A percentile compares a stretch with the other conserved stretches of the same genome.
phyloP scores from a whole-genome alignment of 2,888 invertebrate species.

The Seira sanloemensis region DNA sequence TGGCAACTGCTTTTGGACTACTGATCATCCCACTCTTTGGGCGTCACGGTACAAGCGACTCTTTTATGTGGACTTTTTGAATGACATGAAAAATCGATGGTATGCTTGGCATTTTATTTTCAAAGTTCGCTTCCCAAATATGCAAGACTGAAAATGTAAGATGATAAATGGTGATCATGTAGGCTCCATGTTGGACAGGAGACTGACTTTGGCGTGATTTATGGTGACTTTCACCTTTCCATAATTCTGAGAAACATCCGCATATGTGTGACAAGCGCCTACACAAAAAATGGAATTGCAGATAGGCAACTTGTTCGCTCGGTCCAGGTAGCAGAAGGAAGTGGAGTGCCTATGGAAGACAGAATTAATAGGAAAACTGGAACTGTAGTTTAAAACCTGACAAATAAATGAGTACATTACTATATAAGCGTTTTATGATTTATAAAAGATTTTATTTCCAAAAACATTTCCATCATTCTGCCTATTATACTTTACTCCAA shows the following conservation, averaged over 20 bases:
- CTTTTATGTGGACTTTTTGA: slow-evolving; percentile 52
- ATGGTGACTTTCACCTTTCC: slow-evolving; percentile 53
- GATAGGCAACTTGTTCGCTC: slow-evolving; percentile 60
- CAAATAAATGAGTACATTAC: not conserved
- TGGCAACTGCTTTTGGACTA: slow-evolving; percentile 46
- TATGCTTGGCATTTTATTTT: not conserved
- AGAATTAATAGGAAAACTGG: slow-evolving; percentile 41
- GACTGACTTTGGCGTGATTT: slow-evolving; percentile 57
- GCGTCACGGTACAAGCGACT: slow-evolving; percentile 45
- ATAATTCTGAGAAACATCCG: slow-evolving; percentile 39
- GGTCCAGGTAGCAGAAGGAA: slow-evolving; percentile 8
- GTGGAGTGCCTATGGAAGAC: not conserved
- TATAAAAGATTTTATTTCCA: slow-evolving; percentile 11
- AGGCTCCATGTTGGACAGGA: slow-evolving; percentile 38
- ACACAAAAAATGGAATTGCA: slow-evolving; percentile 43
- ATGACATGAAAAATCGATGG: slow-evolving; percentile 40
- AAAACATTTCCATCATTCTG: not conserved
- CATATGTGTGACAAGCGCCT: slow-evolving; percentile 48
- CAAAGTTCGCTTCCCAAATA: not conserved
- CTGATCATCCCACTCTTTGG: slow-evolving; percentile 38
- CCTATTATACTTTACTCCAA: not conserved
- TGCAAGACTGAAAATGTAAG: not conserved
- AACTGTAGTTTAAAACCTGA: not conserved
- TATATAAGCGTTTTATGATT: not conserved
- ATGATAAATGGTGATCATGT: slow-evolving; percentile 6